Evolutionary conservation across 1,140 invertebrate species (phyloP).

Genomic region (Nixonia krombeini): DNA sequence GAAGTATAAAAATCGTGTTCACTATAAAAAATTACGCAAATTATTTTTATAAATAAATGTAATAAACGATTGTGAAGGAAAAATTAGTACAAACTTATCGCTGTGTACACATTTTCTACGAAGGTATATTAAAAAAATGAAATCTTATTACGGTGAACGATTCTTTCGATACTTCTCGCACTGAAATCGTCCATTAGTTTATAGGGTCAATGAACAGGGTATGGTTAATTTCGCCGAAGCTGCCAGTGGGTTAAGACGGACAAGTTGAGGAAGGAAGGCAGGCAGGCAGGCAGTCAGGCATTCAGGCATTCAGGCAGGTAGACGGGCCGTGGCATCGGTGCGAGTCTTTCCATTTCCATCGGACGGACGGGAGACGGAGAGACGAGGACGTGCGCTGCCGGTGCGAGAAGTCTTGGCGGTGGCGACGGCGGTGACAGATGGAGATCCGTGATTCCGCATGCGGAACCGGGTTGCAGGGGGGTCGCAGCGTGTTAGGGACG

Average conservation of each 20-base stretch:
- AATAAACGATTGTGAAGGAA: too few species aligned
- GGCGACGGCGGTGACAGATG: slow-evolving; percentile 59
- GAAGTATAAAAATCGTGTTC: too few species aligned
- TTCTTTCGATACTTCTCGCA: too few species aligned
- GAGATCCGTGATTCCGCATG: slow-evolving; percentile 61
- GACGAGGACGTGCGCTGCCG: slow-evolving; percentile 34
- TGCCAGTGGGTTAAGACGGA: slow-evolving; percentile 34
- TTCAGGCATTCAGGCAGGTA: slow-evolving; percentile 15
- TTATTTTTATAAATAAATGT: too few species aligned
- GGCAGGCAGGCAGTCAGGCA: background rate
- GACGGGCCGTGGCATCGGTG: slow-evolving; percentile 1
- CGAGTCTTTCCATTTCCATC: slow-evolving; percentile 57
- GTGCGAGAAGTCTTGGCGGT: slow-evolving; percentile 55
- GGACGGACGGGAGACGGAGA: slow-evolving; percentile 59
- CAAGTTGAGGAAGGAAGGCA: slow-evolving; percentile 26
- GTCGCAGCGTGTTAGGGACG: slow-evolving; percentile 69
- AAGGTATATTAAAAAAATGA: too few species aligned
- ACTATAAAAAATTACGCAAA: too few species aligned
- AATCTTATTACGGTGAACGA: too few species aligned
- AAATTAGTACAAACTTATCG: too few species aligned
- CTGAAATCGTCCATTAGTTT: background rate
- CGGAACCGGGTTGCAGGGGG: slow-evolving; percentile 53
- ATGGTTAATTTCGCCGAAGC: slow-evolving; percentile 27
- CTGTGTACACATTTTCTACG: too few species aligned
- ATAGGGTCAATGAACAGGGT: slow-evolving; percentile 4